phyloP scores from a whole-genome alignment of 2,113 vertebrate genomes.

The Pangasianodon gigas region DNA sequence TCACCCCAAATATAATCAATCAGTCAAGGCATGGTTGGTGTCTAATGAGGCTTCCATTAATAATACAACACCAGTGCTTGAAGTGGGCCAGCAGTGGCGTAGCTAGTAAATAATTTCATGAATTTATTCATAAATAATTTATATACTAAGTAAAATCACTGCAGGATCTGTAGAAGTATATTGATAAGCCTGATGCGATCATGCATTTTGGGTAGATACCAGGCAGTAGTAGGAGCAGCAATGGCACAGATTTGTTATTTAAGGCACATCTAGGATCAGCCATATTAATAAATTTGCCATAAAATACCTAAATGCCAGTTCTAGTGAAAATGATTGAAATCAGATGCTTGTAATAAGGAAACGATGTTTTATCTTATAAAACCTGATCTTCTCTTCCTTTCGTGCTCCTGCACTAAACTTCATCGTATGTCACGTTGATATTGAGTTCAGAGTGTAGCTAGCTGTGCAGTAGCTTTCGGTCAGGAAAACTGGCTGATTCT shows the following conservation, averaged over 20 bases:
- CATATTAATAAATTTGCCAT: background rate
- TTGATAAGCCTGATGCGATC: background rate
- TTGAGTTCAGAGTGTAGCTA: background rate
- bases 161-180: background rate
- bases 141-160: background rate
- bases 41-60: background rate
- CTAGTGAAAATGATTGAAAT: background rate
- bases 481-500: background rate
- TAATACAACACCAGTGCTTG: background rate
- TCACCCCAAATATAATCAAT: no score
- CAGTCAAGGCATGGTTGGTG: no score
- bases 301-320: background rate
- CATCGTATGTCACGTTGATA: background rate
- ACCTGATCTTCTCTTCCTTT: background rate
- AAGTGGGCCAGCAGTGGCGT: background rate
- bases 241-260: background rate
- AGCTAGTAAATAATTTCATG: background rate
- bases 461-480: background rate
- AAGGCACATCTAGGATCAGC: background rate
- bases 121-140: no score
- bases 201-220: background rate
- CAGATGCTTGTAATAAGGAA: background rate
- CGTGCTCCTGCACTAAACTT: background rate
- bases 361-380: background rate
- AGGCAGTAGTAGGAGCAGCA: background rate